Conservation (phyloP, 1,140 invertebrate species). For the honey bee (Apis mellifera) region DNA sequence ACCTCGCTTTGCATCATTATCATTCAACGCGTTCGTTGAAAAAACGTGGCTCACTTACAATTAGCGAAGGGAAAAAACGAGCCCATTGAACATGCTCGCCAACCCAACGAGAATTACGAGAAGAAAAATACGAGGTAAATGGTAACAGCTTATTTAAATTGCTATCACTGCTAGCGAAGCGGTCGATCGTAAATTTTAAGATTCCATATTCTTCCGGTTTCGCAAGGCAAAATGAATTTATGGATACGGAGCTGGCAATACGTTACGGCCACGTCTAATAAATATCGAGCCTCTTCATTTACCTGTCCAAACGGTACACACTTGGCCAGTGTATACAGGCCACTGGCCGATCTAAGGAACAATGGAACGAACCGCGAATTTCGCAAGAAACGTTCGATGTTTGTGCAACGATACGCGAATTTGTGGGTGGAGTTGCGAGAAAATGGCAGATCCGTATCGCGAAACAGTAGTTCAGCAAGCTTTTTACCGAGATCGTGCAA, state of each 20-base stretch:
- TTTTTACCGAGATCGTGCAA: constrained; percentile 39
- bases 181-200: constrained; percentile 40
- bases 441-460: constrained; percentile 59
- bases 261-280: constrained; percentile 44
- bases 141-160: constrained; percentile 47
- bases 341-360: constrained; percentile 52
- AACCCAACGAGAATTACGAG: not conserved
- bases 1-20: constrained; percentile 34
- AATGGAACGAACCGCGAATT: constrained; percentile 57
- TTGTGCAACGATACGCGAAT: not conserved
- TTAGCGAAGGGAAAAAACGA: not conserved
- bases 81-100: not conserved
- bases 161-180: no score
- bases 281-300: constrained; percentile 53
- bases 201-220: constrained; percentile 51
- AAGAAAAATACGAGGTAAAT: constrained; percentile 10
- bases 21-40: constrained; percentile 10
- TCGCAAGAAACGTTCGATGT: constrained; percentile 46
- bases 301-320: constrained; percentile 44
- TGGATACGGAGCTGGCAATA: constrained; percentile 45
- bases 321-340: not conserved
- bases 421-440: constrained; percentile 60
- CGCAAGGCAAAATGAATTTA: constrained; percentile 45
- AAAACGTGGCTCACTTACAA: not conserved
- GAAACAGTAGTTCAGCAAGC: not conserved